These are phyloP conservation scores for Trichonephila inaurata DNA, from an alignment of 1,140 invertebrate species.

Conservation along the genomic window DNA sequence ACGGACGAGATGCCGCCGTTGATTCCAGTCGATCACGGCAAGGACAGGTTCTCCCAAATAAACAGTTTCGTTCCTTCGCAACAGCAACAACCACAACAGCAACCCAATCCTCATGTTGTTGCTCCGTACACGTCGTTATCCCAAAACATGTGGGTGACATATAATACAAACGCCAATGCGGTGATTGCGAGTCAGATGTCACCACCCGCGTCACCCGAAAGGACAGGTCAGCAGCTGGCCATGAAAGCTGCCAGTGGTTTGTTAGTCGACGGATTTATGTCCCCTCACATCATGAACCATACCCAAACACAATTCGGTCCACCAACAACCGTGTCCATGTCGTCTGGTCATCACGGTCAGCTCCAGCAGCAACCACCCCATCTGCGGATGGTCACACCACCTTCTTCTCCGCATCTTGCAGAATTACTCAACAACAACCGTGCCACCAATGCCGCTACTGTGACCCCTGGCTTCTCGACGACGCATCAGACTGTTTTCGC, in stretches of 20 bases:
- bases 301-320: constrained; percentile 53
- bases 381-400: constrained; percentile 83
- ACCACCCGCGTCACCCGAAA: constrained; percentile 78
- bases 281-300: constrained; percentile 37
- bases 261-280: constrained; percentile 41
- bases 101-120: not conserved
- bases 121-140: constrained; percentile 1
- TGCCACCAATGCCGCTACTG: constrained; percentile 35
- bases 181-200: constrained; percentile 77
- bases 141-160: constrained; percentile 71
- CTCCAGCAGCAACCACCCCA: constrained; percentile 74
- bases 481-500: constrained; percentile 68
- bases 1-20: constrained; percentile 31
- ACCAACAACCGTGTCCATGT: not conserved
- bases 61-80: constrained; percentile 38
- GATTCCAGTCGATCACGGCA: constrained; percentile 30
- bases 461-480: constrained; percentile 17
- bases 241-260: constrained; percentile 51
- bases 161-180: constrained; percentile 57
- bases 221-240: constrained; percentile 72
- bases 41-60: constrained; percentile 62
- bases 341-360: constrained; percentile 25
- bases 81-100: constrained; percentile 54
- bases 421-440: constrained; percentile 80
- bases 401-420: constrained; percentile 83